phyloP scores from a whole-genome alignment of 1,140 invertebrate species.

The Drosophila pectinifera region DNA sequence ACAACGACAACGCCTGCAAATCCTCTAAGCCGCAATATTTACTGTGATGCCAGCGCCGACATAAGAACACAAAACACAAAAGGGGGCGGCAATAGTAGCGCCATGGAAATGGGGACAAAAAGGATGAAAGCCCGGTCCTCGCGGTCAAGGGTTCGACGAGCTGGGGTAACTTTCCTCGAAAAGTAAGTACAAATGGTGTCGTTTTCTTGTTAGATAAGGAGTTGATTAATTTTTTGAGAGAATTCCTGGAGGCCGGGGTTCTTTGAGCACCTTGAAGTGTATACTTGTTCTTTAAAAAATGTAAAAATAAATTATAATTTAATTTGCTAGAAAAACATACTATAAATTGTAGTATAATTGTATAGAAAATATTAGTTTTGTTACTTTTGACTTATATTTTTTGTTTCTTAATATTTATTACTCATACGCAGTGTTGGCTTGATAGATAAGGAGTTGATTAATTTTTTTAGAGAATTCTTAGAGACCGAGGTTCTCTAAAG shows the following conservation, averaged over 20 bases:
- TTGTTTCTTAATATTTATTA: background rate
- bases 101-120: background rate
- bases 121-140: background rate
- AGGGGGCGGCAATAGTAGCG: constrained; percentile 5
- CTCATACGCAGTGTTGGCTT: background rate
- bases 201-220: background rate
- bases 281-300: too few relatives aligned
- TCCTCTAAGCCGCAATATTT: constrained; percentile 69
- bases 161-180: background rate
- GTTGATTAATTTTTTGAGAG: background rate
- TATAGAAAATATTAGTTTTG: too few relatives aligned
- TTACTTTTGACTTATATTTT: too few relatives aligned
- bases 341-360: too few relatives aligned
- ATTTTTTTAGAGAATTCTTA: too few relatives aligned
- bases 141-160: constrained; percentile 15
- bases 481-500: too few relatives aligned
- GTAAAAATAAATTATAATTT: too few relatives aligned
- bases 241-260: too few relatives aligned
- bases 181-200: background rate
- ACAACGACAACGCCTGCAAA: constrained; percentile 50
- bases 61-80: constrained; percentile 4
- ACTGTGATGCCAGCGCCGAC: constrained; percentile 46
- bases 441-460: background rate
- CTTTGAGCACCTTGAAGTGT: too few relatives aligned
- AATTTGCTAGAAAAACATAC: too few relatives aligned